These are phyloP conservation scores for Scaptodrosophila latifasciaeformis DNA, from an alignment of 2,888 invertebrate genomes.

Conservation along the genomic window DNA sequence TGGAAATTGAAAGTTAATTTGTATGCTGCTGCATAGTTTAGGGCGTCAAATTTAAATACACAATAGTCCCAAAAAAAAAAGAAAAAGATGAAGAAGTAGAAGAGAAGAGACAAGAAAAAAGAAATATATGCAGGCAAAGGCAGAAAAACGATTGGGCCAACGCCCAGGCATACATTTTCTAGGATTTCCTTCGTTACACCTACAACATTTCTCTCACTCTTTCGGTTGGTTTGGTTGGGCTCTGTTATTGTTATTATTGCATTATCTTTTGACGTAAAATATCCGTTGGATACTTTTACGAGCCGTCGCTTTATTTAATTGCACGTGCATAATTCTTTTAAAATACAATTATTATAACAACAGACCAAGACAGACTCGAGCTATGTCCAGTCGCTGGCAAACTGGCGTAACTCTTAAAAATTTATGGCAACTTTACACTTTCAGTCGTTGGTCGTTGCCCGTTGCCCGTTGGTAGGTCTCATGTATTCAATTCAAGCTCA, in stretches of 20 bases:
- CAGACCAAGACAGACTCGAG: neutral
- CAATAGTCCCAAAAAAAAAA: no score
- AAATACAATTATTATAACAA: constrained; percentile 61
- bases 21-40: constrained; percentile 53
- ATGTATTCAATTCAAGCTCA: neutral
- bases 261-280: constrained; percentile 46
- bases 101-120: no score
- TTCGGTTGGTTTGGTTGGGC: neutral
- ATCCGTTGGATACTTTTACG: constrained; percentile 31
- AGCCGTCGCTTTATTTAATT: constrained; percentile 56
- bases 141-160: neutral
- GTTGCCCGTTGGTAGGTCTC: neutral
- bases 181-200: constrained; percentile 2
- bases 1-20: constrained; percentile 70
- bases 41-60: constrained; percentile 59
- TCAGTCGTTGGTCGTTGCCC: no score
- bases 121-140: no score
- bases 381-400: neutral
- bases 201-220: neutral
- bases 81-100: no score
- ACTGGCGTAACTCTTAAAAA: neutral
- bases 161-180: neutral
- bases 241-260: constrained; percentile 39
- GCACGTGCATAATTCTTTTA: constrained; percentile 67
- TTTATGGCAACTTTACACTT: constrained; percentile 4